Evolutionary conservation across 1,140 invertebrate genomes (phyloP).

Genomic region (Drosophila leontia): DNA sequence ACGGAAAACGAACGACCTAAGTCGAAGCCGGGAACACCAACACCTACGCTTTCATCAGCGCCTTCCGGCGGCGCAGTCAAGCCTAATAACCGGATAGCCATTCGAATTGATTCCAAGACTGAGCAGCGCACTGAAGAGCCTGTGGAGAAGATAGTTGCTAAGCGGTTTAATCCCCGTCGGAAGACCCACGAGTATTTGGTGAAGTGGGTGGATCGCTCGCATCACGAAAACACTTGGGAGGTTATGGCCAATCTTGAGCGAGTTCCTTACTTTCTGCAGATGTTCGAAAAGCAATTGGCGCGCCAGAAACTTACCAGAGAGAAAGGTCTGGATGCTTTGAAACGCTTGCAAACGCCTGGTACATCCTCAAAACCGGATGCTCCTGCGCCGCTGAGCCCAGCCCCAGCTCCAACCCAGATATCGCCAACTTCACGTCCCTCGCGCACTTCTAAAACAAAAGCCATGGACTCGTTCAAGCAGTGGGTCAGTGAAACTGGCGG

Average conservation of each 20-base stretch:
- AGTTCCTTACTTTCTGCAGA: constrained; percentile 90
- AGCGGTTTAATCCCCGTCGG: constrained; percentile 91
- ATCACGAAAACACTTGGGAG: constrained; percentile 93
- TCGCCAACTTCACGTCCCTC: constrained; percentile 87
- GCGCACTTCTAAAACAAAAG: constrained; percentile 92
- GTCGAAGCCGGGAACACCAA: constrained; percentile 62
- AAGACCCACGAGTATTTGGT: constrained; percentile 92
- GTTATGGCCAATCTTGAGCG: constrained; percentile 89
- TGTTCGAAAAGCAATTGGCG: constrained; percentile 91
- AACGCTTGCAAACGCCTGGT: constrained; percentile 45
- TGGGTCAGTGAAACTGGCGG: constrained; percentile 86
- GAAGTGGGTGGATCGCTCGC: constrained; percentile 92
- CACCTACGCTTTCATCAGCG: constrained; percentile 28
- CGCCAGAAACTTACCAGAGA: constrained; percentile 90
- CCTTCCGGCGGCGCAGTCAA: constrained; percentile 34
- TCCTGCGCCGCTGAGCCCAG: constrained; percentile 47
- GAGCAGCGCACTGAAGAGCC: constrained; percentile 85
- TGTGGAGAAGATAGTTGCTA: constrained; percentile 91
- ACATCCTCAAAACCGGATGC: constrained; percentile 16
- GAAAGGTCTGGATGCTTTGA: constrained; percentile 84
- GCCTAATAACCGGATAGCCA: constrained; percentile 73
- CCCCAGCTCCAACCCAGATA: constrained; percentile 38
- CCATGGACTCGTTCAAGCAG: constrained; percentile 92
- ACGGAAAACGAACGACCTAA: constrained; percentile 70
- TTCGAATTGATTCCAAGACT: constrained; percentile 73